Base-by-base conservation (phyloP, 1,140 invertebrate genomes). In the Globodera rostochiensis region DNA sequence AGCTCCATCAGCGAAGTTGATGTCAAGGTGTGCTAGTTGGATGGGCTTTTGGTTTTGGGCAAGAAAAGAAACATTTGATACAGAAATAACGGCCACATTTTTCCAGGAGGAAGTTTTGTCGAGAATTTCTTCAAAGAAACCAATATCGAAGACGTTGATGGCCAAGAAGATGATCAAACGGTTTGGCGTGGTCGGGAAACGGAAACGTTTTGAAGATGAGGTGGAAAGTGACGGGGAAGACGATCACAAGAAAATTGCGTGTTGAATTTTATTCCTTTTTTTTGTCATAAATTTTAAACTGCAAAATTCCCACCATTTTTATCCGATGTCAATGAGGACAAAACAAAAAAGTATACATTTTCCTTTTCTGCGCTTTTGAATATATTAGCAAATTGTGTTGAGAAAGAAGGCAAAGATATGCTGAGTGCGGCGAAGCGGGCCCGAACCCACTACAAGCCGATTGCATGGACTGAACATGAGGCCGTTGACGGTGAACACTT, bases 191-290 rank as follows among this genome's bases (percentile, higher is more conserved):
- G 9, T 77, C 6, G 87, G 86, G 64, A 88, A 84, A 66, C 80
- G 82, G 60, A 84, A 80, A 15, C 70, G 78, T 1, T 88, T 88
- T 64, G 87, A 85, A 50, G 84, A 89, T 5, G 83, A 89, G 5
- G 80, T 77, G 15, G 79, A 74, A 67, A 74, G 57, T 19, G 57
- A 64, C 57, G 57, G 15, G 5, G 57, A 64, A 64, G 57, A 64
- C 5, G 57, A 13, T 11, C 57, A 64, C 5, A 0, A 64, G 36
- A 74, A 21, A 53, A 46, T 78, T 36, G 36, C 36, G 21, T 69
- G 64, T 74, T 70, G 57, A 45, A 50, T 60, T 79, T 75, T 19
- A n/a, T 49, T 9, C 6, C 3, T 78, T 79, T 53, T 9, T 4
- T 6, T 76, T 45, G 13, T 25, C 73, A 53, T 53, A 53, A 53